Evolutionary conservation across 2,113 vertebrate species (phyloP), one percentile per base, ranked within the genome.

Genomic region (Sterrhoptilus dennistouni): DNA sequence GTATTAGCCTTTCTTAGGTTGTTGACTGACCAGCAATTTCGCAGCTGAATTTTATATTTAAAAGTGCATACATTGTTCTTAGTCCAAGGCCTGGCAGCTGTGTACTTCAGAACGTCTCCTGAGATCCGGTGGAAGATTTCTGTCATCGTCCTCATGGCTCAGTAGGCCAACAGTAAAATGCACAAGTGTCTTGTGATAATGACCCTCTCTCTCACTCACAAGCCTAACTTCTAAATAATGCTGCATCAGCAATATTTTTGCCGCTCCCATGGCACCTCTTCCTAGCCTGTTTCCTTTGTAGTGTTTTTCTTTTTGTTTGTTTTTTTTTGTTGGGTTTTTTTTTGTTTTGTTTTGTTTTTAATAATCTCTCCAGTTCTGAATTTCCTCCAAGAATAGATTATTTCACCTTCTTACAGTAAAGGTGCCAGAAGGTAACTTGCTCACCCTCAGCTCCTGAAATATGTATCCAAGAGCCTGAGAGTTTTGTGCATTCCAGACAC

Each of bases 221-320:
- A 69, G 64, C 10, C 44, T 63, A 68, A 44, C 35, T 85, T 56
- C 40, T 63, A 49, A 6, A 78, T n/a, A 83, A 59, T 38, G 36
- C 52, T 80, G 22, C 45, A 80, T 61, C 65, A 85, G 70, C 63
- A 95, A 59, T 38, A 72, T 59, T 71, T 87, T 91, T 87, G 33
- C 56, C 31, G 17, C 24, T 75, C 31, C 22, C 29, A 60, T 14
- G 11, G 33, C 3, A 8, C 9, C 56, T 45, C 12, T 22, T 68
- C 71, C 27, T 87, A 52, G 9, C 5, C 12, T 53, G 2, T 23
- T 81, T 64, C 35, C 6, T 22, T n/a, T 20, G 1, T 18, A 8
- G 3, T n/a, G 5, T 42, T 56, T 66, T 12, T 50, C 25, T 50
- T 50, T 50, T 50, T 25, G 9, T 52, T 10, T 53, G 8, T 3